Evolutionary conservation across 2,113 vertebrate species (phyloP), one percentile per base, ranked within the genome.

Genomic region (Ibidorhyncha struthersii): DNA sequence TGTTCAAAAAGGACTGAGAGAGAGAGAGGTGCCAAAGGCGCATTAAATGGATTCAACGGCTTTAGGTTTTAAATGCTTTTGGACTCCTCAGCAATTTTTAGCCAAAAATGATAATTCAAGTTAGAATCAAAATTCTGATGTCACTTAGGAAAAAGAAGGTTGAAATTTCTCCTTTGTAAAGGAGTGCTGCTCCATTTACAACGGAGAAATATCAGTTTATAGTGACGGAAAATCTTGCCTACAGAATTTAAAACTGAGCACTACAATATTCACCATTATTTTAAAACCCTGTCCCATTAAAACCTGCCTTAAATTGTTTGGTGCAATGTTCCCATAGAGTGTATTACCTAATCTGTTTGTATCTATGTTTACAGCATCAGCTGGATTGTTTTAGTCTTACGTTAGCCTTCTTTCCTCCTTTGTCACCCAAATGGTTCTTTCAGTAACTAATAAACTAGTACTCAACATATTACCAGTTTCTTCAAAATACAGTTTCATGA

Each of bases 21-120:
- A 89, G 92, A 89, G 92, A 87, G 89, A 95, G 86, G 96, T 96
- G 94, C 97, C 94, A 94, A 93, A 96, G 93, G 91, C 91, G 47
- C 95, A 96, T 91, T 96, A 96, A 95, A 96, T 93, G 92, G 92
- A 96, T 97, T 97, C 94, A 96, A 63, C 91, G 87, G 86, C 67
- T 95, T 94, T 65, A 91, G 84, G 87, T 69, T 96, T 85, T 66
- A 95, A 97, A 95, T 91, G 94, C 71, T 94, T 96, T 97, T 95
- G 86, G 93, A 91, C 78, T 95, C 81, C 86, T 96, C 91, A 91
- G 94, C 84, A 95, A 90, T 80, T 96, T 94, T 95, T 96, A 90
- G 91, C 82, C 91, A 96, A 94, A 96, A 89, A 91, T 80, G 66
- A 91, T 94, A 94, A 95, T 93, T 96, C 83, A 85, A 76, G 91